Evolutionary conservation across 92 coral and sea anemone genomes (phyloP).

Genomic region (Virgularia gustaviana): DNA sequence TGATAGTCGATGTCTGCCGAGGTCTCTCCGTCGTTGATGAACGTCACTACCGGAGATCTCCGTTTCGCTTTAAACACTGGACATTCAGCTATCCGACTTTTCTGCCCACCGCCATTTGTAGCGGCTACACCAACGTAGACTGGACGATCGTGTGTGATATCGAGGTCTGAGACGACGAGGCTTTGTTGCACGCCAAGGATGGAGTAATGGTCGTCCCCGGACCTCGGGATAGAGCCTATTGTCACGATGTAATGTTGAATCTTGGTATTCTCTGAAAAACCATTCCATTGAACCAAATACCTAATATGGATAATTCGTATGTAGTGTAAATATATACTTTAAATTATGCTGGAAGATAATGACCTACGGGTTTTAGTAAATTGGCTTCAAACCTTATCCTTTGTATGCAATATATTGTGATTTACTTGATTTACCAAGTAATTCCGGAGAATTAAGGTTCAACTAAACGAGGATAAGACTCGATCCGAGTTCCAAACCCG

Average conservation of each 20-base stretch:
- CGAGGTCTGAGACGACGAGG: slow-evolving; percentile 56
- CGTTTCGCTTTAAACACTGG: slow-evolving; percentile 64
- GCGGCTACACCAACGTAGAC: slow-evolving; percentile 72
- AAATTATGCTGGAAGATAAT: no score
- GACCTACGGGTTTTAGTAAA: no score
- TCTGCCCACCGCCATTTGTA: slow-evolving; percentile 70
- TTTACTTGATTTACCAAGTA: no score
- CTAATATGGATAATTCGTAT: no score
- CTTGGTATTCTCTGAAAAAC: slow-evolving; percentile 67
- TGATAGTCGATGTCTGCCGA: slow-evolving; percentile 67
- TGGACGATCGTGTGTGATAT: slow-evolving; percentile 71
- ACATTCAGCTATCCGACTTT: slow-evolving; percentile 71
- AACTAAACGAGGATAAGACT: no score
- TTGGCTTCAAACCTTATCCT: no score
- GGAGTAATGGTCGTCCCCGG: slow-evolving; percentile 73
- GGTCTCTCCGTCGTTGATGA: slow-evolving; percentile 69
- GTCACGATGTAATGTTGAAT: slow-evolving; percentile 68
- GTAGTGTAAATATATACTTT: no score
- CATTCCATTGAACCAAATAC: slow-evolving; percentile 89
- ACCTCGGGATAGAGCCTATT: slow-evolving; percentile 75
- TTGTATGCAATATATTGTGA: no score
- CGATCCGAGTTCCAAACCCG: no score
- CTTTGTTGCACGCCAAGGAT: slow-evolving; percentile 66
- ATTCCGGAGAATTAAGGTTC: no score
- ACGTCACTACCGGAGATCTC: slow-evolving; percentile 65